Evolutionary conservation across 2,797 vertebrate genomes (phyloP), one percentile per base, ranked within the genome.

Genomic region (Chelonia mydas): DNA sequence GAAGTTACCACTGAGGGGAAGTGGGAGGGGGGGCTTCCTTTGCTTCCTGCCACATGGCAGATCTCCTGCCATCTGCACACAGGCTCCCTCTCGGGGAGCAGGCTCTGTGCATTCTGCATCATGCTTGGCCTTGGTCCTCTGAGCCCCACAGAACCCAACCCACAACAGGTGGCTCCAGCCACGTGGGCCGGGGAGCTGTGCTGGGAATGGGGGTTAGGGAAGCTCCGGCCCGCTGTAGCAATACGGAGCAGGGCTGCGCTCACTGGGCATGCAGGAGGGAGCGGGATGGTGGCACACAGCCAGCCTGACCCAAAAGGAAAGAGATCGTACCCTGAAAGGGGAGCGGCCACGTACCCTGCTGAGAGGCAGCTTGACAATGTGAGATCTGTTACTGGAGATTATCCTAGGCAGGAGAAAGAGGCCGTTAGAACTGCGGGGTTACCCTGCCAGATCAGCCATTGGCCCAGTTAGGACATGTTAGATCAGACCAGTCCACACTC

Each of bases 361-460:
- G 96, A 99, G 99, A 94, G 99, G 99, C 98, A 99, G 98, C 98
- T 99, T 99, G 98, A 99, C 99, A 17, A 99, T 99, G 98, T 99
- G 99, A 92, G 99, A 99, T 96, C 99, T 98, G 98, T 99, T 99
- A 98, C 99, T 99, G 97, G 99, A 99, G 96, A 99, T 99, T 88
- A 99, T 99, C 99, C 99, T 99, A 95, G 88, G 61, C 98, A 80
- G 89, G 84, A 86, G 19, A 81, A 90, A 51, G 74, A 93, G n/a
- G 28, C 51, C 3, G 2, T 92, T 3, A 81, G 93, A 83, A 37
- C 68, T 28, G 3, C 9, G 11, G 53, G 50, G 25, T n/a, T 68
- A 49, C 12, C n/a, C 6, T 21, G 17, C 54, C 19, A 27, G 11
- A 13, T 23, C 72, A 47, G 27, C 51, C 55, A n/a, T 27, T 57